Evolutionary conservation across 2,888 invertebrate genomes (phyloP).

Genomic region (Aspidapion aeneum): DNA sequence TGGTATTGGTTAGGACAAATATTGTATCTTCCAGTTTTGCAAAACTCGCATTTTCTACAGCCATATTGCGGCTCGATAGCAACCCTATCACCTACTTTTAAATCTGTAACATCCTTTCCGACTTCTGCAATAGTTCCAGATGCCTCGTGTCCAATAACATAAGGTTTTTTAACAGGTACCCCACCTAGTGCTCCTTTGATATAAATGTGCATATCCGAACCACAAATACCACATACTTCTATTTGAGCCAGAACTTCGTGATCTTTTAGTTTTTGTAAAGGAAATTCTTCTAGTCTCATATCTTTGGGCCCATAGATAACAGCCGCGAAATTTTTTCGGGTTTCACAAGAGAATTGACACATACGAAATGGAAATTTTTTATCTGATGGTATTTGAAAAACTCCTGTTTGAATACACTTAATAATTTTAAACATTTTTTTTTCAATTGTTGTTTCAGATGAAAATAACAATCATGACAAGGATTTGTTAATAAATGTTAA

Average conservation of each 20-base stretch:
- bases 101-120: conserved; percentile 62
- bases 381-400: no score
- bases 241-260: conserved; percentile 82
- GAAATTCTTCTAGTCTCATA: conserved; percentile 74
- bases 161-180: conserved; percentile 80
- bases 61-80: conserved; percentile 92
- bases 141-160: conserved; percentile 91
- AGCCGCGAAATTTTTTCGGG: no score
- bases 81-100: conserved; percentile 77
- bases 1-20: conserved; percentile 83
- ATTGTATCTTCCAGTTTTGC: conserved; percentile 87
- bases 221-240: conserved; percentile 93
- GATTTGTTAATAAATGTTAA: no score
- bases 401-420: no score
- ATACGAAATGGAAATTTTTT: no score
- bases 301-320: no score
- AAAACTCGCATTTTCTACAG: conserved; percentile 78
- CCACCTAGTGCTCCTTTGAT: conserved; percentile 79
- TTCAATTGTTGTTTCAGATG: no score
- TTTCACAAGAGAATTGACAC: no score
- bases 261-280: conserved; percentile 71
- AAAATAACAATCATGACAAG: no score
- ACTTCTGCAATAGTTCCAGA: conserved; percentile 74
- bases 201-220: conserved; percentile 92
- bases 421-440: no score